Base-by-base conservation (phyloP, 2,113 vertebrate species). In the Serilophus lunatus region DNA sequence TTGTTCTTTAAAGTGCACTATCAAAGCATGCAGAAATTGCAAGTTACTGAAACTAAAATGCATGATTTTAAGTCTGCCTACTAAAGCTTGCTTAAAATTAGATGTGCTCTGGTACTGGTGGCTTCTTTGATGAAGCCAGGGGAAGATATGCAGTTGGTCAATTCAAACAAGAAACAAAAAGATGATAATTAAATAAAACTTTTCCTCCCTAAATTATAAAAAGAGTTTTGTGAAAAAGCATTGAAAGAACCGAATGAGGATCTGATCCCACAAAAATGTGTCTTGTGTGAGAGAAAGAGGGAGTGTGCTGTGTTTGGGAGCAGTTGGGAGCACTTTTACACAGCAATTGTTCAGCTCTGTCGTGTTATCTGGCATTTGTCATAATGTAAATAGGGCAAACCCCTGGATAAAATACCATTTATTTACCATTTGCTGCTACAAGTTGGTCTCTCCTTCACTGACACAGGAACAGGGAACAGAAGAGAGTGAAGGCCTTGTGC, bases 1-100 rank as follows among this genome's bases (percentile, higher is more conserved):
- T 98, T 96, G 94, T 95, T 97, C 97, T 98, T 98, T 98, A 98
- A 98, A 98, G 97, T 82, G 86, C 5, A 25, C 95, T 98, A 98
- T 98, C 97, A 98, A 98, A 98, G 97, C 70, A 7, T 69, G 65
- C 96, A 96, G 97, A 98, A 98, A 98, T 98, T 98, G 97, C 96
- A 90, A 98, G 96, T 98, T 98, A 97, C 97, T 96, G 97, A 97
- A 97, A 98, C 97, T 94, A 98, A 97, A 98, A 98, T 88, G 85
- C 96, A 49, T 92, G 96, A 98, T 97, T 98, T 97, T 96, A 96
- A 98, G 97, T 92, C 97, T 94, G 87, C 89, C 96, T 95, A 85
- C 98, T 90, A 96, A 97, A 97, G 94, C 91, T 91, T 91, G 51
- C 97, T 97, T 97, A 96, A 97, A 97, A 97, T 98, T 66, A 95